phyloP scores from a whole-genome alignment of 2,797 vertebrate species.

The Kryptolebias ocellatus region DNA sequence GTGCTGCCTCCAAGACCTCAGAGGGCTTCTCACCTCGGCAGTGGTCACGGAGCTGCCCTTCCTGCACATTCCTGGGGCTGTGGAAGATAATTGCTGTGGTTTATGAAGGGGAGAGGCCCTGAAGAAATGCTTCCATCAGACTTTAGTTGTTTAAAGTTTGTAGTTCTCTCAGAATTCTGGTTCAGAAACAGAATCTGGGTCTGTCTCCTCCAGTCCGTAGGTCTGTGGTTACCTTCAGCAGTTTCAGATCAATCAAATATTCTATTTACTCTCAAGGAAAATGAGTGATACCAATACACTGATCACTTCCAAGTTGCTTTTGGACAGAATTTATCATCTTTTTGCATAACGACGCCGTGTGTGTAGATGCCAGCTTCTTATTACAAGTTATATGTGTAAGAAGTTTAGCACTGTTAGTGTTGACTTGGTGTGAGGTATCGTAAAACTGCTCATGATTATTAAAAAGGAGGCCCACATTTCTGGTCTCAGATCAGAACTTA shows the following conservation, averaged over 20 bases:
- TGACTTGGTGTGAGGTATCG: slow-evolving; percentile 67
- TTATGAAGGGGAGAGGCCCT: slow-evolving; percentile 75
- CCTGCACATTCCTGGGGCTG: slow-evolving; percentile 79
- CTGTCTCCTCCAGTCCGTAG: slow-evolving; percentile 39
- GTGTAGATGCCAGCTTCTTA: slow-evolving; percentile 58
- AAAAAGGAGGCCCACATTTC: slow-evolving; percentile 65
- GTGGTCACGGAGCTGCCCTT: slow-evolving; percentile 77
- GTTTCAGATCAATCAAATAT: slow-evolving; percentile 25
- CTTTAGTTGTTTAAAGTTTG: slow-evolving; percentile 53
- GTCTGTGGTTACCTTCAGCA: slow-evolving; percentile 44
- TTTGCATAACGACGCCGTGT: slow-evolving; percentile 32
- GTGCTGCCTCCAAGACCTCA: slow-evolving; percentile 65
- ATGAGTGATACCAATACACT: slow-evolving; percentile 48
- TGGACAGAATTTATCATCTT: slow-evolving; percentile 42
- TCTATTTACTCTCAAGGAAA: slow-evolving; percentile 31
- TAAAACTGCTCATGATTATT: slow-evolving; percentile 71
- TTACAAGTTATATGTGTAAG: slow-evolving; percentile 66
- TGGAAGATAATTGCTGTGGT: slow-evolving; percentile 81
- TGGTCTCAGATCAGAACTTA: slow-evolving; percentile 56
- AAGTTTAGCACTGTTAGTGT: slow-evolving; percentile 41
- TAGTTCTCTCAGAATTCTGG: slow-evolving; percentile 46
- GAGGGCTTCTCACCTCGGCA: slow-evolving; percentile 74
- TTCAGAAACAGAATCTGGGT: slow-evolving; percentile 40
- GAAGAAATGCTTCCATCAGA: slow-evolving; percentile 73
- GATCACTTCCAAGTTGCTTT: slow-evolving; percentile 61